Evolutionary conservation across 2,888 invertebrate genomes (phyloP).

Genomic region (Eristalinus sepulchralis): DNA sequence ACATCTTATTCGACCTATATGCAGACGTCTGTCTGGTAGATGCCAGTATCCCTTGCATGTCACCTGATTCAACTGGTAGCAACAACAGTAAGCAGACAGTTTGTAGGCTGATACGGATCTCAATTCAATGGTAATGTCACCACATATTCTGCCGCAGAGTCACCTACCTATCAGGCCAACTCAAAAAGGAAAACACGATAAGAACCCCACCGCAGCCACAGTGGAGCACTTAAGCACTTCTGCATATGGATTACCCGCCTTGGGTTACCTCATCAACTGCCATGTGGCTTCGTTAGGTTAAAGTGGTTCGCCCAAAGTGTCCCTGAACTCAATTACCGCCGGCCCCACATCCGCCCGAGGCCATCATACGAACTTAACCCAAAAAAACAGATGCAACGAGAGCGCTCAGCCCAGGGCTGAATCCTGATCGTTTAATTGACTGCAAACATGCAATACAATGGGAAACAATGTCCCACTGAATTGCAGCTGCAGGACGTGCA

Average conservation of each 20-base stretch:
- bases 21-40: not conserved
- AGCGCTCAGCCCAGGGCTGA: slow-evolving; percentile 18
- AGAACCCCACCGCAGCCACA: not conserved
- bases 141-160: not conserved
- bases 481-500: slow-evolving; percentile 31
- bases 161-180: not conserved
- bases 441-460: slow-evolving; percentile 23
- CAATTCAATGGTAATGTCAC: not conserved
- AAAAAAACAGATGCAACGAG: slow-evolving; percentile 1
- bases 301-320: not conserved
- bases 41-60: not conserved
- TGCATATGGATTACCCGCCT: not conserved
- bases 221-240: not conserved
- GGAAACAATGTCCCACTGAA: slow-evolving; percentile 3
- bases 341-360: not conserved
- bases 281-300: slow-evolving; percentile 2
- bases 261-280: not conserved
- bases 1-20: not conserved
- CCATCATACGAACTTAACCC: slow-evolving; percentile 20
- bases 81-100: not conserved
- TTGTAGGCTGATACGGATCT: not conserved
- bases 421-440: slow-evolving; percentile 55
- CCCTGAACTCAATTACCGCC: slow-evolving; percentile 42
- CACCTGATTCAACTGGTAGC: not conserved
- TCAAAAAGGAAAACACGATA: not conserved